phyloP scores from a whole-genome alignment of 2,113 vertebrate genomes.

The Nannospalax galili region DNA sequence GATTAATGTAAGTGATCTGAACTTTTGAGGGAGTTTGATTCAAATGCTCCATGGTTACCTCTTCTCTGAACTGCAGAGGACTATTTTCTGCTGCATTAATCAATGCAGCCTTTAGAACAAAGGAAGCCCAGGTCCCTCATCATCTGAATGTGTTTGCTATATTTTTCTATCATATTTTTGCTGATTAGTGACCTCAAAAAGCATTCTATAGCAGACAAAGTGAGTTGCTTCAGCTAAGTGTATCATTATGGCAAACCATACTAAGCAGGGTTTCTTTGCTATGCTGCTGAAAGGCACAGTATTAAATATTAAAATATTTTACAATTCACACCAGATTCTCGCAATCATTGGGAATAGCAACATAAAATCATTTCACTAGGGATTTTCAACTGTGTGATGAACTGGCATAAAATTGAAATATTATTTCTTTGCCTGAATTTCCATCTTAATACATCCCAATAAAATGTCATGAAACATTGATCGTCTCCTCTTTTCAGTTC shows the following conservation, averaged over 20 bases:
- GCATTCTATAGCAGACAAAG: slow-evolving; percentile 79
- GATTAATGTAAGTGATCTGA: slow-evolving; percentile 20
- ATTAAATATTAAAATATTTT: slow-evolving; percentile 63
- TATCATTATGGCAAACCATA: slow-evolving; percentile 81
- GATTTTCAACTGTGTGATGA: slow-evolving; percentile 18
- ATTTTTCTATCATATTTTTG: slow-evolving; percentile 81
- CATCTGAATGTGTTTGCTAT: slow-evolving; percentile 76
- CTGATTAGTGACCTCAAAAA: slow-evolving; percentile 84
- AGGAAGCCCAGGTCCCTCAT: slow-evolving; percentile 72
- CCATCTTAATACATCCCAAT: slow-evolving; percentile 30
- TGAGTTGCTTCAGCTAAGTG: slow-evolving; percentile 83
- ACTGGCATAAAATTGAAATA: slow-evolving; percentile 47
- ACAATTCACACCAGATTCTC: slow-evolving; percentile 15
- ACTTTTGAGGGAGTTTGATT: slow-evolving; percentile 49
- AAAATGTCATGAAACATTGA: slow-evolving; percentile 4
- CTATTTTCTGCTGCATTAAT: slow-evolving; percentile 39
- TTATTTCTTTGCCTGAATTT: slow-evolving; percentile 48
- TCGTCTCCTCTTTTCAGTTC: slow-evolving; percentile 39
- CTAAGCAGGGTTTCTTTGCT: slow-evolving; percentile 70
- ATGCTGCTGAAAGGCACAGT: slow-evolving; percentile 73
- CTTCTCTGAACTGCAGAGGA: neutral
- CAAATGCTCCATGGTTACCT: slow-evolving; percentile 54
- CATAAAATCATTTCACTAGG: neutral
- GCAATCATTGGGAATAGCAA: neutral
- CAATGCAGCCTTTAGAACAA: slow-evolving; percentile 58